Base-by-base conservation (phyloP, 2,797 vertebrate genomes). In the Periparus ater region DNA sequence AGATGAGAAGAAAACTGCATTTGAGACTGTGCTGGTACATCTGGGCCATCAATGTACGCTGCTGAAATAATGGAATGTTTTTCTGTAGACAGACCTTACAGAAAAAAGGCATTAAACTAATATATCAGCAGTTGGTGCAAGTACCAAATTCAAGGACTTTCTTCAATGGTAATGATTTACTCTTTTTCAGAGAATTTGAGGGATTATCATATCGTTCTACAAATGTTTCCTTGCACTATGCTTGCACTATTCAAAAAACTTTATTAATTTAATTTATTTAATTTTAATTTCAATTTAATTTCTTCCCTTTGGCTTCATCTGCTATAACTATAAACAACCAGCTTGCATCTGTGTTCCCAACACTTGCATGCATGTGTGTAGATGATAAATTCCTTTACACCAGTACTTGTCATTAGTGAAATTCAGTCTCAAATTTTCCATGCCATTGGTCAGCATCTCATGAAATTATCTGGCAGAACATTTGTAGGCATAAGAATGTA, bases 331-430 rank as follows among this genome's bases (percentile, higher is more conserved):
- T 3, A 17, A 27, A 51, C 51, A 65, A 47, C 11, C 25, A 38
- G 10, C 20, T 81, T 72, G 26, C 29, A 66, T 26, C 17, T 65
- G 40, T 54, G 9, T n/a, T 53, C 32, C 36, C 21, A 65, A 38
- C 16, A 74, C 13, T 42, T 4, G 45, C 16, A 32, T 13, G 30
- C 0, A 1, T 10, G 13, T 17, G 7, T 29, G 25, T 13, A 71
- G 32, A 48, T 6, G 3, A 77, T n/a, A 68, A 77, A 74, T 65
- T 53, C 42, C 48, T 58, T 74, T 62, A n/a, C 7, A 74, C 10
- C 47, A 75, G 6, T 21, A 34, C 21, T 65, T 57, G 15, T 38
- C 2, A 2, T 27, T 51, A 62, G 70, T 40, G 18, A 61, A 85
- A 22, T 34, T 89, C 47, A 34, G 1, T 19, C 55, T 70, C 71